Conservation (phyloP, 2,113 vertebrate genomes). For the Ammodytes marinus region DNA sequence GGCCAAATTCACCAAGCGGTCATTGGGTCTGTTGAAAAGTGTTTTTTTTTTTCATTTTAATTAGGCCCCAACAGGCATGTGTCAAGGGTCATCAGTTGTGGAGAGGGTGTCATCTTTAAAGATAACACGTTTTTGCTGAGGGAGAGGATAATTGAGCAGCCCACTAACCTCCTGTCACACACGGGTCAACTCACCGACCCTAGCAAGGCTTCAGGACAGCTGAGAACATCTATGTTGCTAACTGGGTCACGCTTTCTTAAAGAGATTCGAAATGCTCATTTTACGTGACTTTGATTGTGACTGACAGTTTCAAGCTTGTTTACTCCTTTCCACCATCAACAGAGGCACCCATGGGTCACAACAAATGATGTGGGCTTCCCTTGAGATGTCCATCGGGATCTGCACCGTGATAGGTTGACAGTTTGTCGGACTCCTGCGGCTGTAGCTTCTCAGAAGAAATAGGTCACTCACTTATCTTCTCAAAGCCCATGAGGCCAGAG, state of each 20-base stretch:
- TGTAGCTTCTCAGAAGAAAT: conserved; percentile 21
- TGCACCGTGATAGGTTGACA: conserved; percentile 14
- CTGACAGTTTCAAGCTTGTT: conserved; percentile 59
- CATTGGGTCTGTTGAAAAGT: conserved; percentile 51
- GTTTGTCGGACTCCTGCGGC: conserved; percentile 40
- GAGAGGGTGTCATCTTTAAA: conserved; percentile 41
- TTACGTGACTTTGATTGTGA: conserved; percentile 58
- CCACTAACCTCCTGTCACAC: conserved; percentile 52
- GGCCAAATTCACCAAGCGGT: conserved; percentile 42
- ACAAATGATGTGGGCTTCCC: conserved; percentile 25
- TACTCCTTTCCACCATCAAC: conserved; percentile 15
- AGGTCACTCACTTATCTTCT: conserved; percentile 44
- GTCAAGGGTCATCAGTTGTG: conserved; percentile 54
- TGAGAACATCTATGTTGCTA: conserved; percentile 33
- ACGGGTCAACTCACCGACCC: conserved; percentile 51
- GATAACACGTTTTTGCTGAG: conserved; percentile 45
- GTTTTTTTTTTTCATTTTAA: conserved; percentile 51
- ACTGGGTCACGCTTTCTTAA: conserved; percentile 51
- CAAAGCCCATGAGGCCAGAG: conserved; percentile 15
- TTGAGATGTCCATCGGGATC: conserved; percentile 33
- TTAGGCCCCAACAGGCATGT: conserved; percentile 54
- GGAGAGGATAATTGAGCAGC: conserved; percentile 48
- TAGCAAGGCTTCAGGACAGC: conserved; percentile 32
- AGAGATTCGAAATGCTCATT: conserved; percentile 54
- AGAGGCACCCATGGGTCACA: conserved; percentile 28